A percentile compares a stretch with the other conserved stretches of the same genome.
phyloP scores from a whole-genome alignment of 2,797 vertebrate genomes.

The Schizothorax lantsangensis region DNA sequence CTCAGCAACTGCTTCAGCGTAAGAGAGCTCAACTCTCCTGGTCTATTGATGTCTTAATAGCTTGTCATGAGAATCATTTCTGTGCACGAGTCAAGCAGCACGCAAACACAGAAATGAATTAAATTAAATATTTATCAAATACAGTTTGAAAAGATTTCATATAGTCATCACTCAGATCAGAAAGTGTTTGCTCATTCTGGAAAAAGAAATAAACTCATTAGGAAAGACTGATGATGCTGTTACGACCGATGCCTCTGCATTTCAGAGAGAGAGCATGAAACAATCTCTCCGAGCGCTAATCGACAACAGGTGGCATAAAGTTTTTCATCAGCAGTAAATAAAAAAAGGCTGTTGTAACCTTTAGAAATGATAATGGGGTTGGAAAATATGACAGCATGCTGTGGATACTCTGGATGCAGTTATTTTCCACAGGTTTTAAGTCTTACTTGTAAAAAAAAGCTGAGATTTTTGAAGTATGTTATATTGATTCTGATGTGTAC shows the following conservation, averaged over 20 bases:
- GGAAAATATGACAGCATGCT: background rate
- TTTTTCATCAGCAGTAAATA: background rate
- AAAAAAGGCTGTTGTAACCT: background rate
- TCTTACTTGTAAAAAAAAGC: background rate
- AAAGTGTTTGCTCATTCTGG: conserved; percentile 4
- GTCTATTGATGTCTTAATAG: conserved; percentile 31
- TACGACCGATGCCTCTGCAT: background rate
- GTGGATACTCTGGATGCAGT: background rate
- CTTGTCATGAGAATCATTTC: conserved; percentile 37
- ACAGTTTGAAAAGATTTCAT: background rate
- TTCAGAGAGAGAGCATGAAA: background rate
- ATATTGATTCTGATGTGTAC: background rate
- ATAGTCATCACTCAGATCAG: conserved; percentile 20
- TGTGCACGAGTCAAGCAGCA: background rate
- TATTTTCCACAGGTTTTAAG: background rate
- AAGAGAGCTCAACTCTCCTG: background rate
- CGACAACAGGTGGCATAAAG: background rate
- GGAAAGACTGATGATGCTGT: conserved; percentile 15
- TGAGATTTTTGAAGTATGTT: background rate
- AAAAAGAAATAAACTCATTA: conserved; percentile 32
- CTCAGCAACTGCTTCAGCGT: background rate
- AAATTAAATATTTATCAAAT: conserved; percentile 30
- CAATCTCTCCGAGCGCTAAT: background rate
- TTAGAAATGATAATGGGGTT: background rate
- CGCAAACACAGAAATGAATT: background rate